Evolutionary conservation across 2,888 invertebrate species (phyloP).

Genomic region (Steinernema carpocapsae): DNA sequence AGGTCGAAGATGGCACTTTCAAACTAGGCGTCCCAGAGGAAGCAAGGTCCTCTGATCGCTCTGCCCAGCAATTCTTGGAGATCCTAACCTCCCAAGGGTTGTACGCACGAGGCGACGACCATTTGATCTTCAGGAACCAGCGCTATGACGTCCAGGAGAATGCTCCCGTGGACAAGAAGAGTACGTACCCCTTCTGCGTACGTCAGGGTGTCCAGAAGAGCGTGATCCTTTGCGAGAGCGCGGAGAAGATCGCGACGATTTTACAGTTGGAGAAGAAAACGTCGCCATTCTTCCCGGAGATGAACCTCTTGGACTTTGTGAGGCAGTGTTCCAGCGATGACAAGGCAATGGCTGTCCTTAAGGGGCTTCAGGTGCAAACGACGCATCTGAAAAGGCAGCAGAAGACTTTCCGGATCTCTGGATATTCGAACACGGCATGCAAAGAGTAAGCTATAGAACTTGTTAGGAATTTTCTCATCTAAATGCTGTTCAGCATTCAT

Average conservation of each 20-base stretch:
- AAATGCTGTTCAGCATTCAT: too few species aligned
- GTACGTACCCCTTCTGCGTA: conserved; percentile 4
- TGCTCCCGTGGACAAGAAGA: background rate
- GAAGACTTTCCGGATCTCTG: conserved; percentile 7
- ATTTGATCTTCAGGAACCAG: background rate
- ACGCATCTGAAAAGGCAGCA: conserved; percentile 20
- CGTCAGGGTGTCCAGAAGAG: background rate
- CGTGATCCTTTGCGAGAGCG: background rate
- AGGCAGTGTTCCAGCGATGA: background rate
- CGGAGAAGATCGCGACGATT: background rate
- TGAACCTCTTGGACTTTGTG: background rate
- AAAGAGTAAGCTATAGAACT: too few species aligned
- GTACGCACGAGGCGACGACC: background rate
- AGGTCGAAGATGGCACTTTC: too few species aligned
- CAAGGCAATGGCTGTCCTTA: background rate
- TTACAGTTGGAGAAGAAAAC: conserved; percentile 10
- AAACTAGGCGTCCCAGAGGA: background rate
- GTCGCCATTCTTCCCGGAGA: conserved; percentile 1
- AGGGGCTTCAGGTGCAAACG: conserved; percentile 24
- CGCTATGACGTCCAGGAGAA: background rate
- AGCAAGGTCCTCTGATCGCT: too few species aligned
- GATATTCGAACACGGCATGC: too few species aligned
- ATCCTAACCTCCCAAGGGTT: conserved; percentile 4
- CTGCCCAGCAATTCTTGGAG: conserved; percentile 6
- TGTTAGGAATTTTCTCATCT: too few species aligned